Evolutionary conservation across 2,113 vertebrate genomes (phyloP).

Genomic region (Egretta garzetta): DNA sequence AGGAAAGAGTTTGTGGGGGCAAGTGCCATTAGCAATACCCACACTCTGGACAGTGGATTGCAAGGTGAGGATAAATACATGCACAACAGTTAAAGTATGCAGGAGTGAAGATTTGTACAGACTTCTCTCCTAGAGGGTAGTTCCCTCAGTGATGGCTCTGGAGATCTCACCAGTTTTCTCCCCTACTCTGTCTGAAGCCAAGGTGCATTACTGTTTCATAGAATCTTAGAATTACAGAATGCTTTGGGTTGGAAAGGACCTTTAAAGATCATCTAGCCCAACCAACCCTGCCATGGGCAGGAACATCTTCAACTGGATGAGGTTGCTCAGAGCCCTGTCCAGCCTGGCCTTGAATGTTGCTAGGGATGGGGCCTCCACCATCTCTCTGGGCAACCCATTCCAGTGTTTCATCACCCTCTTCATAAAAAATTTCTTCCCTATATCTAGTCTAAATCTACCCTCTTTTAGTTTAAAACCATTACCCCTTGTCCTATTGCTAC

Average conservation of each 20-base stretch:
- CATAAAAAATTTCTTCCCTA: background rate
- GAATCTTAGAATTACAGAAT: background rate
- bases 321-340: background rate
- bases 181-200: background rate
- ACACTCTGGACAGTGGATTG: background rate
- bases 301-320: background rate
- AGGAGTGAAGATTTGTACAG: slow-evolving; percentile 11
- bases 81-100: background rate
- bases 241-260: background rate
- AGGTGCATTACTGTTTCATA: background rate
- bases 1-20: background rate
- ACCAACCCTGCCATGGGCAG: background rate
- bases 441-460: background rate
- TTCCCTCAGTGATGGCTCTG: background rate
- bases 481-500: background rate
- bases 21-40: background rate
- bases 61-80: background rate
- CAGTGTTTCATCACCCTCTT: background rate
- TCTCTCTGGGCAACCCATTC: background rate
- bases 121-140: background rate
- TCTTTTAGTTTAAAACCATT: background rate
- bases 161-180: background rate
- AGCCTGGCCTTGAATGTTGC: fast-evolving
- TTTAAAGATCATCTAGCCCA: background rate
- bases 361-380: background rate